These are phyloP conservation scores for Saturnia pavonia DNA, from an alignment of 2,888 invertebrate species.

Conservation along the genomic window DNA sequence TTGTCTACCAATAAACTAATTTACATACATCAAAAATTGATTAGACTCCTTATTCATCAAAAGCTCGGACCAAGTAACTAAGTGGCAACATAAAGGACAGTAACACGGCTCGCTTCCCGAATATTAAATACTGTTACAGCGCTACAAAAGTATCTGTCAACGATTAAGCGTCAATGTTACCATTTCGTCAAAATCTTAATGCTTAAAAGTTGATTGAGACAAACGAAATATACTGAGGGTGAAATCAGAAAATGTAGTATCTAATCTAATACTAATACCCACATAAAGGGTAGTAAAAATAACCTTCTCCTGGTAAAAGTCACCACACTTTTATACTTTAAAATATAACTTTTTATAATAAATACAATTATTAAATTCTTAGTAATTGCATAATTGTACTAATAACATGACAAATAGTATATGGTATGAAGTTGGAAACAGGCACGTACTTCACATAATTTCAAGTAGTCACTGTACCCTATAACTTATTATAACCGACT, in stretches of 20 bases:
- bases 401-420: no score
- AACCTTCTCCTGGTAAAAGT: background rate
- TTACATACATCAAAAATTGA: constrained; percentile 20
- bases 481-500: background rate
- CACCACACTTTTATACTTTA: background rate
- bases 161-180: background rate
- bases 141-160: constrained; percentile 18
- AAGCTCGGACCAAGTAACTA: constrained; percentile 21
- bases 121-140: constrained; percentile 40
- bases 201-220: background rate
- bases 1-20: constrained; percentile 16
- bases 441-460: background rate
- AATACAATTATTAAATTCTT: no score
- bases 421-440: no score
- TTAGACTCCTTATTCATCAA: constrained; percentile 19
- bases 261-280: no score
- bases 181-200: background rate
- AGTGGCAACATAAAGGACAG: constrained; percentile 40
- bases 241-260: background rate
- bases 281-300: no score
- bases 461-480: background rate
- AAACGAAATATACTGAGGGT: background rate
- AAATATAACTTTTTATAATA: no score
- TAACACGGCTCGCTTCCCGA: constrained; percentile 36
- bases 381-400: no score